Evolutionary conservation across 1,140 invertebrate species (phyloP), one percentile per base, ranked within the genome.

Genomic region (Gryllus bimaculatus): DNA sequence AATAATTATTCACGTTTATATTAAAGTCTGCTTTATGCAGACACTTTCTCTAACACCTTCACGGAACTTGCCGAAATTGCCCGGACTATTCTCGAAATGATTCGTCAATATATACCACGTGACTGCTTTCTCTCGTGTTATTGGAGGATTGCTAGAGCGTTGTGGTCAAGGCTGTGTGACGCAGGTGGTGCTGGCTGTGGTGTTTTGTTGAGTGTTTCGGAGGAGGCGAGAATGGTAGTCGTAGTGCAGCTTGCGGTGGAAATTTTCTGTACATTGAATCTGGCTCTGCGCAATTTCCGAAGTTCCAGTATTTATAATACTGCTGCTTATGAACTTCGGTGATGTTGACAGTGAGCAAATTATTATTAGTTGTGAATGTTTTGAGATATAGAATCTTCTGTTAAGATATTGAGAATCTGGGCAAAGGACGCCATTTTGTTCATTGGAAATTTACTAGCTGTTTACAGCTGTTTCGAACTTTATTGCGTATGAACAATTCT

Each of bases 351-450:
- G 54, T 66, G 10, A 10, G 54, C 10, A 66, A 66, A 66, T 66
- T 13, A 66, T 18, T 66, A 13, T 66, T 66, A 66, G 18, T 66
- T 66, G 18, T 13, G 54, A 66, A 0, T 3, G 18, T 66, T 66
- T 18, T 66, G 54, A 18, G 18, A 18, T 13, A 18, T 66, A 66
- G 54, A 66, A 18, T 13, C 54, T 18, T 66, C 18, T 66, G 54
- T 66, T 66, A 7, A 39, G 26, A 66, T 66, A 66, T 66, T 66
- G 54, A 66, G 54, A 66, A 13, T 18, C 10, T 66, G 18, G 54
- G 54, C 54, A 10, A 77, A 77, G 48, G 76, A 77, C 48, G 76
- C 76, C 76, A 77, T 77, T 77, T 77, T 77, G 76, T 77, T 77
- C 76, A 77, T 54, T 10, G 76, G 21, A 54, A 48, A 54, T 77